Evolutionary conservation across 2,888 invertebrate species (phyloP).

Genomic region (Eledona agricola): DNA sequence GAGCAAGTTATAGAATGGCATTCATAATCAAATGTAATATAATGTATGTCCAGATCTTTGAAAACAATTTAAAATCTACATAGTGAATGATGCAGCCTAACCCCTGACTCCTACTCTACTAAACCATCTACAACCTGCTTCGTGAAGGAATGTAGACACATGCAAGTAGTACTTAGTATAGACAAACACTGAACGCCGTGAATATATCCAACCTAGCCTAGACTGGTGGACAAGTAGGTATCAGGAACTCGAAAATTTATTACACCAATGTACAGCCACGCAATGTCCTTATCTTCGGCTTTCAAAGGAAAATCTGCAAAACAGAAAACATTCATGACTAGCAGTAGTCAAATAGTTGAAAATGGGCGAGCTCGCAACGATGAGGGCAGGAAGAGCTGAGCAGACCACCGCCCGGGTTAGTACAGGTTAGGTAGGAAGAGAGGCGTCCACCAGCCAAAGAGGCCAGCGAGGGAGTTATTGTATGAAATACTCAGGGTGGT

Average conservation of each 20-base stretch:
- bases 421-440: constrained; percentile 62
- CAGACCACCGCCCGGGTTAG: constrained; percentile 64
- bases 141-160: constrained; percentile 58
- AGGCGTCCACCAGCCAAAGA: constrained; percentile 63
- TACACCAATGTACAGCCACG: constrained; percentile 47
- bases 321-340: constrained; percentile 63
- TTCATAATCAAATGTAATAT: constrained; percentile 40
- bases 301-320: constrained; percentile 64
- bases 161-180: constrained; percentile 50
- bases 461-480: constrained; percentile 74
- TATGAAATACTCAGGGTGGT: constrained; percentile 97
- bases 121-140: constrained; percentile 52
- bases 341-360: constrained; percentile 42
- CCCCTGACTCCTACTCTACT: constrained; percentile 43
- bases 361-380: constrained; percentile 49
- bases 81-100: constrained; percentile 49
- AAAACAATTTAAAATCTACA: constrained; percentile 52
- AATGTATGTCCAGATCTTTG: constrained; percentile 46
- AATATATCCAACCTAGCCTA: constrained; percentile 60
- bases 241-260: constrained; percentile 52
- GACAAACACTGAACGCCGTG: constrained; percentile 53
- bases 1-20: constrained; percentile 51
- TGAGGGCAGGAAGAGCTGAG: constrained; percentile 60
- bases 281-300: constrained; percentile 53
- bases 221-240: constrained; percentile 58